Evolutionary conservation across 1,140 invertebrate species (phyloP).

Genomic region (Sweltsa coloradensis): DNA sequence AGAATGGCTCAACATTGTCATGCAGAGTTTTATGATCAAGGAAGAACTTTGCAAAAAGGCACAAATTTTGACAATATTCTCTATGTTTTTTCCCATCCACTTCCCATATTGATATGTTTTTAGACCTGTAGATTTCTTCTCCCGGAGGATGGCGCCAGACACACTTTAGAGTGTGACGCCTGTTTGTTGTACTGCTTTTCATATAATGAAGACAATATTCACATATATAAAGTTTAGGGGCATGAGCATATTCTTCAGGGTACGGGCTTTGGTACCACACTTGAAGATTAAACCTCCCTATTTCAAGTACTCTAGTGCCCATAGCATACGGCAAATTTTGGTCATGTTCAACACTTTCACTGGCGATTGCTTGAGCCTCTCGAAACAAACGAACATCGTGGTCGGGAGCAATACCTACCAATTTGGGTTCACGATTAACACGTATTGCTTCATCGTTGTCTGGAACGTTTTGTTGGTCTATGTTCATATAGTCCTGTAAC

Average conservation of each 20-base stretch:
- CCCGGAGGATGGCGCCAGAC: slow-evolving; percentile 89
- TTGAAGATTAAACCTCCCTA: slow-evolving; percentile 94
- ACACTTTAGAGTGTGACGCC: slow-evolving; percentile 80
- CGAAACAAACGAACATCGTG: too few species aligned
- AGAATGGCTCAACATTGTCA: slow-evolving; percentile 95
- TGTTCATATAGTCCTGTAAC: too few species aligned
- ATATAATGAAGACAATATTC: slow-evolving; percentile 95
- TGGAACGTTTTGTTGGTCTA: too few species aligned
- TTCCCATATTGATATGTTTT: slow-evolving; percentile 92
- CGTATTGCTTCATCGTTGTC: too few species aligned
- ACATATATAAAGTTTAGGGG: slow-evolving; percentile 90
- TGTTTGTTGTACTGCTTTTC: slow-evolving; percentile 73
- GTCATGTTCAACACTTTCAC: too few species aligned
- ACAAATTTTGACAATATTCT: slow-evolving; percentile 96
- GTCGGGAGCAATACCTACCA: too few species aligned
- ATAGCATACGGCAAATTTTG: slow-evolving; percentile 55
- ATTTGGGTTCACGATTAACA: too few species aligned
- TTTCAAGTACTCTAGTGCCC: slow-evolving; percentile 74
- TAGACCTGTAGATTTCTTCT: slow-evolving; percentile 86
- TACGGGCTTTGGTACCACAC: slow-evolving; percentile 99
- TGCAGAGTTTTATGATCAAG: slow-evolving; percentile 96
- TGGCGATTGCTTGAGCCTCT: too few species aligned
- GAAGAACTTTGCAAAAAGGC: slow-evolving; percentile 92
- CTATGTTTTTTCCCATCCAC: slow-evolving; percentile 94
- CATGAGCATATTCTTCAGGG: slow-evolving; percentile 83